Conservation (phyloP, 2,797 vertebrate genomes). For the Nyctalus aviator region DNA sequence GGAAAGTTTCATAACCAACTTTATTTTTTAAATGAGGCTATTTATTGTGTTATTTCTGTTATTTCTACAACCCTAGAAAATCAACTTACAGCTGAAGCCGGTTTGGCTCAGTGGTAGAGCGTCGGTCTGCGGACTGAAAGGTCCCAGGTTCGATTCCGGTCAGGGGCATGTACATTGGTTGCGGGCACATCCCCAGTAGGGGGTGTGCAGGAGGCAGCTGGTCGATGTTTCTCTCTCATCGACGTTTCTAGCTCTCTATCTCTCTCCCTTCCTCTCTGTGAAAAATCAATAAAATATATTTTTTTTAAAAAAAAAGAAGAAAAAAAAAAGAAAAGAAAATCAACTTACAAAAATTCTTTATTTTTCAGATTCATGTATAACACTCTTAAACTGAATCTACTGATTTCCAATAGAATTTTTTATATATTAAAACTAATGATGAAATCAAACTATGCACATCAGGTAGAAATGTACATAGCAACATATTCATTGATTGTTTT, state of each 20-base stretch:
- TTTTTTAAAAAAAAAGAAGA: too few species aligned
- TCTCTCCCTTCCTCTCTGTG: too few species aligned
- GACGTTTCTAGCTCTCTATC: too few species aligned
- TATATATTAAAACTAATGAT: background rate
- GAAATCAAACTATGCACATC: constrained; percentile 35
- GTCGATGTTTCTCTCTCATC: too few species aligned
- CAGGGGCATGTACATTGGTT: too few species aligned
- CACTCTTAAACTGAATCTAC: background rate
- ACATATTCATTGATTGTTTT: background rate
- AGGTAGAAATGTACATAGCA: background rate
- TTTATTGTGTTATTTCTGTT: constrained; percentile 29
- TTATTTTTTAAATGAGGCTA: background rate
- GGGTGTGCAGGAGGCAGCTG: too few species aligned
- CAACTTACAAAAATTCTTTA: background rate
- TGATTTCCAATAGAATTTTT: background rate
- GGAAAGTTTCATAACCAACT: background rate
- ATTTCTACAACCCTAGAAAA: background rate
- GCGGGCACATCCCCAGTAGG: too few species aligned
- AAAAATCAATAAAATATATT: too few species aligned
- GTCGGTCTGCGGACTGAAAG: too few species aligned
- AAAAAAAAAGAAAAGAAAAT: too few species aligned
- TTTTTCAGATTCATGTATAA: background rate
- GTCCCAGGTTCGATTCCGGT: too few species aligned
- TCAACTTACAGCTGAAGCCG: background rate
- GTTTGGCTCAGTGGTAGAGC: too few species aligned